Conservation (phyloP, 1,140 invertebrate genomes). For the Drosophila ficusphila region DNA sequence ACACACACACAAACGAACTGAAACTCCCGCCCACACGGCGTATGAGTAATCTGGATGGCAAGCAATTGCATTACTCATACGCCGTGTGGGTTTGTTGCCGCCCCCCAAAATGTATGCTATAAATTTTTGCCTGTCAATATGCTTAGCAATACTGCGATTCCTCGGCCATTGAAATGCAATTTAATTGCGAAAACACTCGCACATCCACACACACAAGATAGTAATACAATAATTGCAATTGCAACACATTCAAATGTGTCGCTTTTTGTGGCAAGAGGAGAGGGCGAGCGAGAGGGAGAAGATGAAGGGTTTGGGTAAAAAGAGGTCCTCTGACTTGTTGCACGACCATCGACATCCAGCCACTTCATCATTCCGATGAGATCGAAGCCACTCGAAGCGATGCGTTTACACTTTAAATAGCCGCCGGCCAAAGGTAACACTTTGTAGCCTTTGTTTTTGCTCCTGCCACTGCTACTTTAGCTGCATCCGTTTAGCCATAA, state of each 20-base stretch:
- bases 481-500: slow-evolving; percentile 35
- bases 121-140: slow-evolving; percentile 59
- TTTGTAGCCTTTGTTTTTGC: neutral
- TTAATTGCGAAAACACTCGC: slow-evolving; percentile 44
- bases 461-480: neutral
- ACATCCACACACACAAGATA: slow-evolving; percentile 30
- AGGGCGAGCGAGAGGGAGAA: too few relatives aligned
- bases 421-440: slow-evolving; percentile 33
- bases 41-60: slow-evolving; percentile 3
- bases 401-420: slow-evolving; percentile 18
- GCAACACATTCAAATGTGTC: slow-evolving; percentile 27
- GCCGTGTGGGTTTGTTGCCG: slow-evolving; percentile 13
- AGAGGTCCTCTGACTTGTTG: slow-evolving; percentile 20
- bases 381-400: slow-evolving; percentile 3
- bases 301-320: too few relatives aligned
- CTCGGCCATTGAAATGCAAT: slow-evolving; percentile 48
- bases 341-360: neutral
- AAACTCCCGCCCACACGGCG: neutral
- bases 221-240: slow-evolving; percentile 47
- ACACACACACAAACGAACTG: neutral
- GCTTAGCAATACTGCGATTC: slow-evolving; percentile 16
- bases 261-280: slow-evolving; percentile 3
- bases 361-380: slow-evolving; percentile 11
- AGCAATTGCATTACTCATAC: slow-evolving; percentile 52
- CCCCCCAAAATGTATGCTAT: slow-evolving; percentile 16